Percentiles rank a stretch among this genome's conserved stretches.
These are phyloP conservation scores for Morphnarchus princeps DNA, from an alignment of 2,113 vertebrate species.

Conservation along the genomic window DNA sequence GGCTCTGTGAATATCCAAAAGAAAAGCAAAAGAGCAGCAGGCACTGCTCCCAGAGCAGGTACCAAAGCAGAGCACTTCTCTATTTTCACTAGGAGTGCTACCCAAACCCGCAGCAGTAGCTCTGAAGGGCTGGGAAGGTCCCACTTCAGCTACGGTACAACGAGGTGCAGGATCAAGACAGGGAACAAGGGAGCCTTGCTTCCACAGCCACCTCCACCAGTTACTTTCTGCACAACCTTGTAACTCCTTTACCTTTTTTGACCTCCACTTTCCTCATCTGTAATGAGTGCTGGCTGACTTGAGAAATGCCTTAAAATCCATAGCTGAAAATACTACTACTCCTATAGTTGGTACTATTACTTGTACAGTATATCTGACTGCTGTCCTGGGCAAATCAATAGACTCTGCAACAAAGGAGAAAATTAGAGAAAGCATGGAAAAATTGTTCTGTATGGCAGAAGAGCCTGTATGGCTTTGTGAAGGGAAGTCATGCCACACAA, in stretches of 20 bases:
- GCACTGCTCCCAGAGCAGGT: background rate
- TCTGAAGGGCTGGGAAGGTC: background rate
- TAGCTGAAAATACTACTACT: background rate
- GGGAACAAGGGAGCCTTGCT: background rate
- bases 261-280: background rate
- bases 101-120: background rate
- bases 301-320: background rate
- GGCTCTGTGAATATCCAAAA: background rate
- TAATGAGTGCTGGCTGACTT: background rate
- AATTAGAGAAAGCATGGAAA: background rate
- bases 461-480: background rate
- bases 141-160: background rate
- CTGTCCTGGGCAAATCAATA: background rate
- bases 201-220: background rate
- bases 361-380: background rate
- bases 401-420: background rate
- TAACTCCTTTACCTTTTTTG: background rate
- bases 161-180: background rate
- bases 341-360: background rate
- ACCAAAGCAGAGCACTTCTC: background rate
- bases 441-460: background rate
- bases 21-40: background rate
- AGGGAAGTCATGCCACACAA: background rate
- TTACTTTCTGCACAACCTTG: background rate
- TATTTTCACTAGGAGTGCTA: background rate